Evolutionary conservation across 2,888 invertebrate species (phyloP).

Genomic region (Pseudococcus longispinus): DNA sequence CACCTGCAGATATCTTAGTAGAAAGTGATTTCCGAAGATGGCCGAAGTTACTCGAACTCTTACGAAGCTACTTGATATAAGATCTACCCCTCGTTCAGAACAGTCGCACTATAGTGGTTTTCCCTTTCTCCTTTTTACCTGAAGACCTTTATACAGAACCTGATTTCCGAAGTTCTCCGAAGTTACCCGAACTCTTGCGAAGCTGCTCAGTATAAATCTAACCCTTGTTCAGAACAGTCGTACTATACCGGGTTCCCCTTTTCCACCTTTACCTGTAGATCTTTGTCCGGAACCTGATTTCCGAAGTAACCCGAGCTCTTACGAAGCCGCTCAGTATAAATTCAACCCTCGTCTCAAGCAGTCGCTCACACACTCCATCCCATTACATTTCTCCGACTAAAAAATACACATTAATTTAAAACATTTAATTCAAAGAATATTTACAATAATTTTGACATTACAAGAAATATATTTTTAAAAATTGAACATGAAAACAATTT

Average conservation of each 20-base stretch:
- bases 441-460: conserved; percentile 56
- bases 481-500: conserved; percentile 56
- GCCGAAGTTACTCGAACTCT: no score
- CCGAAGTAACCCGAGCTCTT: no score
- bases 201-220: neutral
- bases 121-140: no score
- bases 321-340: no score
- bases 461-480: conserved; percentile 51
- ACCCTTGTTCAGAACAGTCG: neutral
- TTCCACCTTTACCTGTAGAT: neutral
- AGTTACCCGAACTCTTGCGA: neutral
- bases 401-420: conserved; percentile 47
- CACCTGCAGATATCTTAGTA: neutral
- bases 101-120: no score
- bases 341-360: no score
- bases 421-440: conserved; percentile 57
- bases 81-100: no score
- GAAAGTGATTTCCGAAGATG: no score
- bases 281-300: no score
- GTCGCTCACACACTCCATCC: no score
- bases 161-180: neutral
- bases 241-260: neutral
- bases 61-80: no score
- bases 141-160: neutral
- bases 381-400: neutral